Base-by-base conservation (phyloP, 2,113 vertebrate species). In the Phrynocephalus versicolor region DNA sequence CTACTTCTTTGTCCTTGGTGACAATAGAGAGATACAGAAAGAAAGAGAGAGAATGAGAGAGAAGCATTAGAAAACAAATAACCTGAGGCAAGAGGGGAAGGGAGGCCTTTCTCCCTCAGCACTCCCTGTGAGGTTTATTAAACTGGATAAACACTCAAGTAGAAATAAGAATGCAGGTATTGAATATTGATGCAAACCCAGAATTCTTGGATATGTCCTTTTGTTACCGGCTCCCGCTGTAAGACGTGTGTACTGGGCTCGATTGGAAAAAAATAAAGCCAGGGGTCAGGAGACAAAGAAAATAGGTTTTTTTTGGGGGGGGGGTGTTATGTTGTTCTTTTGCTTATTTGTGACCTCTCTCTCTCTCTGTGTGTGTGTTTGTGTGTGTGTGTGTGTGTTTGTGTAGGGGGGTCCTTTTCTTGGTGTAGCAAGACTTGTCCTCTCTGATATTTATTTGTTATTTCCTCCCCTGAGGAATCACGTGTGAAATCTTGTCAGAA, bases 111-210 rank as follows among this genome's bases (percentile, higher is more conserved):
- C 73, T 85, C 41, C 57, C 83, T 87, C 75, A 78, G 73, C n/a
- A 87, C 76, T 89, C 60, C 7, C 82, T 87, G 85, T 91, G 0
- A 2, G 79, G n/a, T 83, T 92, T 90, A 91, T 89, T 79, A 79
- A 55, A 73, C 35, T 89, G 75, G 77, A 72, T 88, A 88, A 82
- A 25, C 69, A 88, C 0, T 27, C 84, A 65, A 16, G 69, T 87
- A 73, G 84, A 88, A 93, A 89, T 16, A 79, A 86, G 88, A 87
- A 72, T 15, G 10, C 8, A 35, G 16, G 27, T 58, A 33, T 71
- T 65, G 86, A 91, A 90, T 82, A 85, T 64, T 69, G 33, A 74
- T 30, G 35, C 76, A 55, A 25, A 45, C 85, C 67, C 27, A 37
- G 89, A 74, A 78, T 13, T 4, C 6, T 0, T 76, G 39, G 62